Percentiles rank a stretch among this genome's conserved stretches.
Conservation (phyloP, 2,888 invertebrate genomes). For the Epirrita christyi region DNA sequence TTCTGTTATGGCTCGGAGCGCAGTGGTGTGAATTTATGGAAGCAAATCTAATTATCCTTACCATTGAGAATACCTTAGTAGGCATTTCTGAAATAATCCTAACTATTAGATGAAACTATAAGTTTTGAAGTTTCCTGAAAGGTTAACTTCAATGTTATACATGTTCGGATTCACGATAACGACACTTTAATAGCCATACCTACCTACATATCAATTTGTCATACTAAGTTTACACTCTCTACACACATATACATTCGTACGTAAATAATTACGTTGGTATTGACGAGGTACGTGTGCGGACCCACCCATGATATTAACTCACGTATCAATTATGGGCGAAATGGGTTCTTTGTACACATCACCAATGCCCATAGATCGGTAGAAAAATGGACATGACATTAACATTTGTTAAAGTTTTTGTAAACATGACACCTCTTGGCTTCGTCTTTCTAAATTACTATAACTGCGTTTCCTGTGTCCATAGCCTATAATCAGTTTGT, state of each 20-base stretch:
- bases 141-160: neutral
- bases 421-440: no score
- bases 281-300: constrained; percentile 13
- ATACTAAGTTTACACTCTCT: constrained; percentile 5
- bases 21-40: no score
- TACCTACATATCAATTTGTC: constrained; percentile 1
- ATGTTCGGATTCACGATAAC: neutral
- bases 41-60: no score
- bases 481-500: no score
- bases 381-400: neutral
- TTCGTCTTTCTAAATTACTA: no score
- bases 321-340: constrained; percentile 31
- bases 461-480: no score
- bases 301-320: constrained; percentile 25
- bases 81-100: no score
- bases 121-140: neutral
- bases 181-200: neutral
- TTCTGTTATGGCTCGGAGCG: no score
- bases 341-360: constrained; percentile 29
- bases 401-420: neutral
- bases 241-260: constrained; percentile 1
- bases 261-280: constrained; percentile 15
- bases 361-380: constrained; percentile 13
- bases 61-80: no score
- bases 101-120: neutral